Conservation (phyloP, 2,113 vertebrate genomes). For the Dicrurus megarhynchus region DNA sequence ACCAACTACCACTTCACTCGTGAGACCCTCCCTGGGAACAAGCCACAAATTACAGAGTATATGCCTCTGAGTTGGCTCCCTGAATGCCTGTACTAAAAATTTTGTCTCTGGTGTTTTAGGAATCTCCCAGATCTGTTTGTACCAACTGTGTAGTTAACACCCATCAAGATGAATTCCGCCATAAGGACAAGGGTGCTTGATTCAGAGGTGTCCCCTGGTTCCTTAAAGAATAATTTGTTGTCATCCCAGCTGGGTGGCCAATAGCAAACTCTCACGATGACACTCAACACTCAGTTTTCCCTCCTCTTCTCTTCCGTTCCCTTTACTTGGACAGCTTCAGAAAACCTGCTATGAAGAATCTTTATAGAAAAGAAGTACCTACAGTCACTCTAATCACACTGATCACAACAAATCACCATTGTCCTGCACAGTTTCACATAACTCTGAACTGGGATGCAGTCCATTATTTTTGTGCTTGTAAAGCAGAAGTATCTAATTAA, state of each 20-base stretch:
- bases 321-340: not conserved
- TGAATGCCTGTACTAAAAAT: not conserved
- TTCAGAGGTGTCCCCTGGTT: not conserved
- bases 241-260: not conserved
- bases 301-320: not conserved
- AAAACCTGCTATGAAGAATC: not conserved
- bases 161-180: not conserved
- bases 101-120: not conserved
- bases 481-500: not conserved
- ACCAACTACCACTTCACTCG: not conserved
- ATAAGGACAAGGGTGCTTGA: not conserved
- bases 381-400: not conserved
- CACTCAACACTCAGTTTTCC: not conserved
- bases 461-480: not conserved
- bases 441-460: not conserved
- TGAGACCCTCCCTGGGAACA: not conserved
- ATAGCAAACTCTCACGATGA: not conserved
- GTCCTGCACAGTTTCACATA: fast-evolving
- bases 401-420: not conserved
- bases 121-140: not conserved
- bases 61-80: not conserved
- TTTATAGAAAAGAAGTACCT: not conserved
- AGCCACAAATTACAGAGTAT: not conserved
- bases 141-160: not conserved
- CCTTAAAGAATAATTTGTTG: not conserved